Evolutionary conservation across 2,888 invertebrate species (phyloP).

Genomic region (Dicyrtomina minuta): DNA sequence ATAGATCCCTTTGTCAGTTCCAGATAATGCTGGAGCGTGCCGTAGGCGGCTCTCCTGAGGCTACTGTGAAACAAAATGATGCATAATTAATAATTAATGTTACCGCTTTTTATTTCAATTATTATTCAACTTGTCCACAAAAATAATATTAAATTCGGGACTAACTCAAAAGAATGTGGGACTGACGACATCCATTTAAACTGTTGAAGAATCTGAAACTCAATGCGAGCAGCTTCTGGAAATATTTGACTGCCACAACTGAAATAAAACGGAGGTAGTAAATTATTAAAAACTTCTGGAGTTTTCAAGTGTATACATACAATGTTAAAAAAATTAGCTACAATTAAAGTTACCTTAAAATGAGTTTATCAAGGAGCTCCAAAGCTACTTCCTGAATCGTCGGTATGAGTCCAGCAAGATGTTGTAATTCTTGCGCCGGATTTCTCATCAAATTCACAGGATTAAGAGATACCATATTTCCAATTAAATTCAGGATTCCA

Average conservation of each 20-base stretch:
- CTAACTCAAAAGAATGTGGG: conserved; percentile 40
- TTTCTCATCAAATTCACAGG: conserved; percentile 34
- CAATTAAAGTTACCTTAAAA: not conserved
- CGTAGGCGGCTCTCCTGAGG: not conserved
- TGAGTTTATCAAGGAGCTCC: conserved; percentile 24
- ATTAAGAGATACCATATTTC: conserved; percentile 38
- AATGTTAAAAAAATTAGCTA: not conserved
- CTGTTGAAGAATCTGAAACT: conserved; percentile 39
- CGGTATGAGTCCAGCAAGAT: conserved; percentile 40
- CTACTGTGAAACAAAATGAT: conserved; percentile 1
- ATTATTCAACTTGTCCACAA: too few species aligned
- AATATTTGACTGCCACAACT: conserved; percentile 43
- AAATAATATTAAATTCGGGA: too few species aligned
- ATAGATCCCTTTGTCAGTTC: conserved; percentile 34
- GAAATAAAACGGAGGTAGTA: not conserved
- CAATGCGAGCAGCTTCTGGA: conserved; percentile 36
- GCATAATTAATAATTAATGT: too few species aligned
- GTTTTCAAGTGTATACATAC: not conserved
- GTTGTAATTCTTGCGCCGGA: conserved; percentile 36
- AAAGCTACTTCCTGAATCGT: conserved; percentile 37
- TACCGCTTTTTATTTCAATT: too few species aligned
- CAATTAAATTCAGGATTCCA: conserved; percentile 38
- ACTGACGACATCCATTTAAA: conserved; percentile 41
- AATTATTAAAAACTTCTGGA: not conserved
- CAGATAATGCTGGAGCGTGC: conserved; percentile 30